A percentile compares a stretch with the other conserved stretches of the same genome.
Evolutionary conservation across 2,888 invertebrate species (phyloP).

Genomic region (Pimpla rufipes): DNA sequence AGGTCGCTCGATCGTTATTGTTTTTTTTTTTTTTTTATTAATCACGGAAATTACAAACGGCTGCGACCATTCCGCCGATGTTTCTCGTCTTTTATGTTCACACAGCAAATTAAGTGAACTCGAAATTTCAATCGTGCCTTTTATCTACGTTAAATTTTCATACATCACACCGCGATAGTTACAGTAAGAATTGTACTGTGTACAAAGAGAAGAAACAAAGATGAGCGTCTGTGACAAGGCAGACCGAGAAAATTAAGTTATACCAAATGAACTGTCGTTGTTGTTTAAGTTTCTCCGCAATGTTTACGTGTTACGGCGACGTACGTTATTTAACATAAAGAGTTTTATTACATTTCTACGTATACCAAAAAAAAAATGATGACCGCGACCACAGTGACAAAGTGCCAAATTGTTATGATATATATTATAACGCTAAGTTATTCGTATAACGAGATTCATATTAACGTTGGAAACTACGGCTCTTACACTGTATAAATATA

Average conservation of each 20-base stretch:
- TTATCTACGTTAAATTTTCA: constrained; percentile 23
- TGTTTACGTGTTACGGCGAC: constrained; percentile 38
- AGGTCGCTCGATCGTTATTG: not conserved
- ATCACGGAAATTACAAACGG: constrained; percentile 21
- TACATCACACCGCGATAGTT: constrained; percentile 8
- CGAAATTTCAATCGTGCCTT: constrained; percentile 15
- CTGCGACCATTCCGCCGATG: constrained; percentile 31
- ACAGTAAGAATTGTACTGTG: not conserved
- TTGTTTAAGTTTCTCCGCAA: constrained; percentile 36
- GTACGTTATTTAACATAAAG: constrained; percentile 59
- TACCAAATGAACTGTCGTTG: constrained; percentile 58
- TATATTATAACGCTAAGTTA: constrained; percentile 51
- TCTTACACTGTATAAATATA: constrained; percentile 60
- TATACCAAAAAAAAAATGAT: constrained; percentile 60
- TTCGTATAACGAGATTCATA: constrained; percentile 49
- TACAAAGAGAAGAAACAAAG: constrained; percentile 9
- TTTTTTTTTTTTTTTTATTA: constrained; percentile 40
- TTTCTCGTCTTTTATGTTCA: not conserved
- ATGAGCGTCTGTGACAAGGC: not conserved
- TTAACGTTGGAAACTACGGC: constrained; percentile 32
- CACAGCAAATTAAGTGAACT: constrained; percentile 7
- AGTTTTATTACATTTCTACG: constrained; percentile 70
- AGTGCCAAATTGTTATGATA: constrained; percentile 61
- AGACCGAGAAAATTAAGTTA: constrained; percentile 35
- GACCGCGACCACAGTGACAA: constrained; percentile 36